These are phyloP conservation scores for Chaitophorus viminalis DNA, from an alignment of 2,888 invertebrate species.

Conservation along the genomic window DNA sequence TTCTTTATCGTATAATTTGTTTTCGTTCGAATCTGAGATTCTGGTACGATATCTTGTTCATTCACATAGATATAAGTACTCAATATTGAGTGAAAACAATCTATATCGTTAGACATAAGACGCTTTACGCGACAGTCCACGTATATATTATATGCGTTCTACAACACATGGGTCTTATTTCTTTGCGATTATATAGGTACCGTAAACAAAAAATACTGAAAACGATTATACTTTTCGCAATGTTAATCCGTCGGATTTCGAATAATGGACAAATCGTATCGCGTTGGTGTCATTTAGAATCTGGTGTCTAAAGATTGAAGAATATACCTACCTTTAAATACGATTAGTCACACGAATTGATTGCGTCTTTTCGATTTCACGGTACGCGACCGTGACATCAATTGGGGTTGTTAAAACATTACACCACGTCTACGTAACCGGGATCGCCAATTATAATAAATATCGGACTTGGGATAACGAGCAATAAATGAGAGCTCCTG, in stretches of 20 bases:
- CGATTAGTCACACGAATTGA: slow-evolving; percentile 47
- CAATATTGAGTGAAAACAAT: neutral
- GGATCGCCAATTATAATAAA: slow-evolving; percentile 14
- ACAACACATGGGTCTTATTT: neutral
- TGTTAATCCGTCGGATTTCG: neutral
- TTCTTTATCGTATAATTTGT: no score
- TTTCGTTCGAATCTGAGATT: no score
- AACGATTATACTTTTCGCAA: slow-evolving; percentile 3
- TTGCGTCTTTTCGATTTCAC: slow-evolving; percentile 33
- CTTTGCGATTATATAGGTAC: neutral
- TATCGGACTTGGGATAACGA: neutral
- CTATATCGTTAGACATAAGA: no score
- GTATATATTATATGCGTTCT: no score
- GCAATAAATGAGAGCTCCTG: neutral
- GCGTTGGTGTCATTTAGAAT: neutral
- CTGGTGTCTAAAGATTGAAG: slow-evolving; percentile 1
- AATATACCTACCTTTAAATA: neutral
- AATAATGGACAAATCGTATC: neutral
- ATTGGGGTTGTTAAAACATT: slow-evolving; percentile 24
- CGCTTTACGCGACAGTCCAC: no score
- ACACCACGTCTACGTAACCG: neutral
- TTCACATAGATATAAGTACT: neutral
- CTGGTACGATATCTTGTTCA: neutral
- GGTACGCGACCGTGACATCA: slow-evolving; percentile 25
- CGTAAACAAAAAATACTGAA: neutral